phyloP scores from a whole-genome alignment of 2,797 vertebrate species.

The Cossypha heuglini region DNA sequence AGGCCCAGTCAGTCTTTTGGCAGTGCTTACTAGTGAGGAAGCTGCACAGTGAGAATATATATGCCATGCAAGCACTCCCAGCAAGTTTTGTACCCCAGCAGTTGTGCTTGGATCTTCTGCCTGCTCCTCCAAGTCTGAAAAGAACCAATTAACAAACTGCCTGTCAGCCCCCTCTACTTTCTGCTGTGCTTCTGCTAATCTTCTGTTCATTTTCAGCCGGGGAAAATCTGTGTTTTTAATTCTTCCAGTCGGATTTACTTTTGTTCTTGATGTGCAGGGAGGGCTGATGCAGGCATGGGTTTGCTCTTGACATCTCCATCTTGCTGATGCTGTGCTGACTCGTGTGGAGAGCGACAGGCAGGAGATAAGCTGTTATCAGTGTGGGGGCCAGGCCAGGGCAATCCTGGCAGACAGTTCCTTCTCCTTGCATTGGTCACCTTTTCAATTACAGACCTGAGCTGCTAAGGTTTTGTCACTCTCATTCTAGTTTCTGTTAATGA shows the following conservation, averaged over 20 bases:
- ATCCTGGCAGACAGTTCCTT: constrained; percentile 13
- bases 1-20: neutral
- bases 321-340: neutral
- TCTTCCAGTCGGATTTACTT: neutral
- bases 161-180: neutral
- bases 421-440: constrained; percentile 47
- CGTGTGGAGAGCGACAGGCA: neutral
- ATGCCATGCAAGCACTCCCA: neutral
- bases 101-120: neutral
- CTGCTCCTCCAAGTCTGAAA: neutral
- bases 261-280: neutral
- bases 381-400: neutral
- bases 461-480: constrained; percentile 54
- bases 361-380: neutral
- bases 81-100: neutral
- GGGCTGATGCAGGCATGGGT: neutral
- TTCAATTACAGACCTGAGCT: constrained; percentile 50
- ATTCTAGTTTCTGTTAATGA: constrained; percentile 64
- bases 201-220: neutral
- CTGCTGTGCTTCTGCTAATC: neutral
- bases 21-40: neutral
- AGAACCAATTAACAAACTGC: constrained; percentile 1
- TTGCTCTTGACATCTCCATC: constrained; percentile 19
- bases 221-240: neutral
- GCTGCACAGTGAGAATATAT: neutral